These are phyloP conservation scores for Anthrax anthrax DNA, from an alignment of 2,888 invertebrate species.

Conservation along the genomic window DNA sequence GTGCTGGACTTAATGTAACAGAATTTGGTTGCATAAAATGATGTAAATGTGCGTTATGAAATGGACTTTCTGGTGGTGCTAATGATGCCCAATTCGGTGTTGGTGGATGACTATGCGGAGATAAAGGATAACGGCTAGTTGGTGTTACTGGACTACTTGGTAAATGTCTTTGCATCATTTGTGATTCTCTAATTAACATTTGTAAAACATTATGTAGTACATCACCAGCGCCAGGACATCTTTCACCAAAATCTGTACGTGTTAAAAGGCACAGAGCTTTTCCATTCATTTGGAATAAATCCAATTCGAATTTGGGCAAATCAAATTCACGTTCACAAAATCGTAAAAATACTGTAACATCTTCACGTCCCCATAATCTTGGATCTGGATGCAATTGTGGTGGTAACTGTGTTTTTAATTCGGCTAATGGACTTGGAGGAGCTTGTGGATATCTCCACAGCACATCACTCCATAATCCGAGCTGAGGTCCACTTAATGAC, in stretches of 20 bases:
- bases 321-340: conserved; percentile 91
- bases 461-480: conserved; percentile 71
- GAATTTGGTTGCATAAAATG: conserved; percentile 72
- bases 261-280: conserved; percentile 86
- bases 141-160: conserved; percentile 72
- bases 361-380: conserved; percentile 78
- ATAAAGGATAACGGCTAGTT: conserved; percentile 65
- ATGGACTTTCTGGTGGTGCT: conserved; percentile 36
- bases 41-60: conserved; percentile 44
- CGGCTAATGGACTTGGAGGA: conserved; percentile 62
- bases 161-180: conserved; percentile 60
- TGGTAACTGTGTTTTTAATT: conserved; percentile 78
- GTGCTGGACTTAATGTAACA: conserved; percentile 80
- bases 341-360: conserved; percentile 71
- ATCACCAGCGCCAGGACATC: conserved; percentile 87
- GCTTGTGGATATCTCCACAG: conserved; percentile 77
- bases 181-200: conserved; percentile 69
- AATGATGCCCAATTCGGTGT: conserved; percentile 58
- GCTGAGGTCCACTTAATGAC: conserved; percentile 57
- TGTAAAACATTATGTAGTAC: conserved; percentile 86
- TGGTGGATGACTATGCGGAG: conserved; percentile 67
- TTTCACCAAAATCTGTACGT: conserved; percentile 76
- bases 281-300: conserved; percentile 94
- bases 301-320: conserved; percentile 79
- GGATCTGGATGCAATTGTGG: conserved; percentile 75